A percentile compares a stretch with the other conserved stretches of the same genome.
phyloP scores from a whole-genome alignment of 2,888 invertebrate species.

The Spisula solida region DNA sequence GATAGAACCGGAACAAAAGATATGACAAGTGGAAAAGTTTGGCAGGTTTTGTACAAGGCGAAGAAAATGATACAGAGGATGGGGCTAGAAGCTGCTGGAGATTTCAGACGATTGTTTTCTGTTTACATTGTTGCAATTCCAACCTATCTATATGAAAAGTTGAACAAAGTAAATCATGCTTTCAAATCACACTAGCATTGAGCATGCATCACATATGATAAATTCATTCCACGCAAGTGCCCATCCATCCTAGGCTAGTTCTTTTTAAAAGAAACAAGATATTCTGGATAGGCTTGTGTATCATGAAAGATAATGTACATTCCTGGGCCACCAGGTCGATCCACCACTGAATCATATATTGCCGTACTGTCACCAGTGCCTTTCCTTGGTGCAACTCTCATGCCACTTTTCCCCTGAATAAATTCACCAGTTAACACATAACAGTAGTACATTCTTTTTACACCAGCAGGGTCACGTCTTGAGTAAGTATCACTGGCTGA shows the following conservation, averaged over 20 bases:
- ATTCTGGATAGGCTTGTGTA: conserved; percentile 84
- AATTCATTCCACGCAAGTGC: background rate
- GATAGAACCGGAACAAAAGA: too few relatives aligned
- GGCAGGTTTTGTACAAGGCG: too few relatives aligned
- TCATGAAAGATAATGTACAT: conserved; percentile 86
- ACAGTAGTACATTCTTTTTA: conserved; percentile 77
- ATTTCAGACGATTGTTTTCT: too few relatives aligned
- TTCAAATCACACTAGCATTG: too few relatives aligned
- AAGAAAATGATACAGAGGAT: too few relatives aligned
- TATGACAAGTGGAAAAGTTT: too few relatives aligned
- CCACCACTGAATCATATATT: conserved; percentile 82
- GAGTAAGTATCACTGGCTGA: conserved; percentile 76
- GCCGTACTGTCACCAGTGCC: conserved; percentile 39
- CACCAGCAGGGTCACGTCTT: conserved; percentile 67
- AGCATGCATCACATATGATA: background rate
- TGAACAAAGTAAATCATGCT: too few relatives aligned
- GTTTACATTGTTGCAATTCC: too few relatives aligned
- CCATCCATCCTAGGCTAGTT: background rate
- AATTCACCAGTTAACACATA: conserved; percentile 81
- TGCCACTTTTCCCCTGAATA: conserved; percentile 62
- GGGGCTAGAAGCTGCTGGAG: too few relatives aligned
- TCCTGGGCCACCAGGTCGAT: conserved; percentile 65
- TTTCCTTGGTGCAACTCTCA: conserved; percentile 77
- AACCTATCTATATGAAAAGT: too few relatives aligned
- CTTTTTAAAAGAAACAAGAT: conserved; percentile 79